These are phyloP conservation scores for Tiaroga cobitis DNA, from an alignment of 2,797 vertebrate genomes.

Conservation along the genomic window DNA sequence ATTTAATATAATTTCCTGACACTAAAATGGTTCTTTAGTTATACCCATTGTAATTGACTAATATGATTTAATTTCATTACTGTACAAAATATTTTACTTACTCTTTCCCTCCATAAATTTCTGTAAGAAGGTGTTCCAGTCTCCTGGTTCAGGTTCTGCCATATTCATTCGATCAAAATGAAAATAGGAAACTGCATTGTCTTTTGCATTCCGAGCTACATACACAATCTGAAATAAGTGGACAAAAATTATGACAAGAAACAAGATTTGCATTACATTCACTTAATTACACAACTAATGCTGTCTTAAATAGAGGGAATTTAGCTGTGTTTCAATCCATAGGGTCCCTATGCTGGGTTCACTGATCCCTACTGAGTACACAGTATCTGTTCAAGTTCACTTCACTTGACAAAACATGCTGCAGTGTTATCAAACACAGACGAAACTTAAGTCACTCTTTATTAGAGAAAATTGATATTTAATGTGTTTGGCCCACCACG, in stretches of 20 bases:
- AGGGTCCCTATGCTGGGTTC: background rate
- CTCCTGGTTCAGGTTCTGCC: conserved; percentile 78
- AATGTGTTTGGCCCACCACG: background rate
- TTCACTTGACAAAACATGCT: background rate
- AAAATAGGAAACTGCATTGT: conserved; percentile 85
- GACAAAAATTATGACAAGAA: background rate
- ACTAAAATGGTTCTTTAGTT: background rate
- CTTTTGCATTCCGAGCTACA: conserved; percentile 88
- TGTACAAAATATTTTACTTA: conserved; percentile 51
- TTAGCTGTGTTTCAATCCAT: background rate
- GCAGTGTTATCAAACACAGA: background rate
- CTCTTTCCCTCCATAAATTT: conserved; percentile 71
- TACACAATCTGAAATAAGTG: conserved; percentile 74
- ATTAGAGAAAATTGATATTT: background rate
- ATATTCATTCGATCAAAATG: conserved; percentile 58
- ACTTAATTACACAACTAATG: background rate
- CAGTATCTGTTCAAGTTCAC: background rate
- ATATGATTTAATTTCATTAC: background rate
- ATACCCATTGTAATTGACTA: background rate
- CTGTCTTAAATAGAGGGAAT: background rate
- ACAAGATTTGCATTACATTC: background rate
- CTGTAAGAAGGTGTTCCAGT: conserved; percentile 75
- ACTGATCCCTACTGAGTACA: background rate
- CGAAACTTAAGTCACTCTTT: background rate
- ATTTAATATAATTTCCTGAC: background rate